Conservation (phyloP, 1,140 invertebrate genomes). For the Onthophagus taurus region DNA sequence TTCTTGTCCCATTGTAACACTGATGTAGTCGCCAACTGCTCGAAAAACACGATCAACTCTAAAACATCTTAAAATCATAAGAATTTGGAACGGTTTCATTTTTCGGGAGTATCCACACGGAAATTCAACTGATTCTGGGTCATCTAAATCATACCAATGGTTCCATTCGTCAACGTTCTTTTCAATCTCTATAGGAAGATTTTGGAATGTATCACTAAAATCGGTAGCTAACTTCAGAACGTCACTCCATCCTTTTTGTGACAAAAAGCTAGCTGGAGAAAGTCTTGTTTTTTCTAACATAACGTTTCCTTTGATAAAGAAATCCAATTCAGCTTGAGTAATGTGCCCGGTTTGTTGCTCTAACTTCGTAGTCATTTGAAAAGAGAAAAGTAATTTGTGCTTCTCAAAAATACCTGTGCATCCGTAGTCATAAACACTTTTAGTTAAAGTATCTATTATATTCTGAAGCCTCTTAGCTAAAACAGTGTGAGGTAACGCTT, state of each 20-base stretch:
- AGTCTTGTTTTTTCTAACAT: slow-evolving; percentile 60
- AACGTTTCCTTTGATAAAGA: slow-evolving; percentile 69
- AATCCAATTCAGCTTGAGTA: slow-evolving; percentile 66
- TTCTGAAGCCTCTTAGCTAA: slow-evolving; percentile 62
- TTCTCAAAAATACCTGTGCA: slow-evolving; percentile 86
- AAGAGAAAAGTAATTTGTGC: slow-evolving; percentile 82
- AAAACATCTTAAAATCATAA: slow-evolving; percentile 80
- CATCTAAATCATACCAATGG: slow-evolving; percentile 76
- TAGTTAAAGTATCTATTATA: slow-evolving; percentile 74
- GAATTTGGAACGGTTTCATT: slow-evolving; percentile 56
- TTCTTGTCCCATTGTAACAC: slow-evolving; percentile 70
- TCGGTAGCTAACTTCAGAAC: slow-evolving; percentile 58
- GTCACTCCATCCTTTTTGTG: slow-evolving; percentile 66
- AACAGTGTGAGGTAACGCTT: slow-evolving; percentile 65
- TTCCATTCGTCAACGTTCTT: slow-evolving; percentile 53
- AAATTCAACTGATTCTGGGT: slow-evolving; percentile 57
- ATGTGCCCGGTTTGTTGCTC: slow-evolving; percentile 56
- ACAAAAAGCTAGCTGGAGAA: slow-evolving; percentile 65
- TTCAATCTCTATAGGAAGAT: slow-evolving; percentile 57
- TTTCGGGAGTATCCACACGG: slow-evolving; percentile 58
- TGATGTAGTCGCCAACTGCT: slow-evolving; percentile 69
- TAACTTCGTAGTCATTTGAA: slow-evolving; percentile 79
- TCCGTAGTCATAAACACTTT: slow-evolving; percentile 80
- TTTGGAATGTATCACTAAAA: slow-evolving; percentile 56
- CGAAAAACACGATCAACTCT: slow-evolving; percentile 76